phyloP scores from a whole-genome alignment of 2,888 invertebrate genomes.

The Diabrotica balteata region DNA sequence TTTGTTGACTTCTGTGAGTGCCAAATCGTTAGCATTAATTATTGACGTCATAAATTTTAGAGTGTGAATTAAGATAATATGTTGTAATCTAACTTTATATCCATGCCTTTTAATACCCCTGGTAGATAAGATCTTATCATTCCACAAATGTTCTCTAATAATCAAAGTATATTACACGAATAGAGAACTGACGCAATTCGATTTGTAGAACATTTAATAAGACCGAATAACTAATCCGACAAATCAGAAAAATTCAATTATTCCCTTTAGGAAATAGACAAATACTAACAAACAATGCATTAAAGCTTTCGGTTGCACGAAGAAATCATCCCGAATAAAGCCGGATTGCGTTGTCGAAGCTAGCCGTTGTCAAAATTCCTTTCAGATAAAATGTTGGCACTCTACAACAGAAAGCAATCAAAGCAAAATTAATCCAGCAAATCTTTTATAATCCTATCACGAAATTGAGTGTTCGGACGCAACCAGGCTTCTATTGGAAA shows the following conservation, averaged over 20 bases:
- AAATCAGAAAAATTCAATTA: slow-evolving; percentile 26
- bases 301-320: slow-evolving; percentile 24
- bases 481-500: not conserved
- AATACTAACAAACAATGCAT: slow-evolving; percentile 20
- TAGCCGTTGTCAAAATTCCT: slow-evolving; percentile 18
- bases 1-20: no score
- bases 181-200: not conserved
- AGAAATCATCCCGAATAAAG: slow-evolving; percentile 21
- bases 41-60: no score
- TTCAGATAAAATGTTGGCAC: not conserved
- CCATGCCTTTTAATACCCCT: no score
- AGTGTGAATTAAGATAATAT: no score
- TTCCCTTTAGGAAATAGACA: slow-evolving; percentile 18
- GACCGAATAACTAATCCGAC: slow-evolving; percentile 11
- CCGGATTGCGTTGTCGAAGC: slow-evolving; percentile 19
- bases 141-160: no score
- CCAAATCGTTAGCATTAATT: no score
- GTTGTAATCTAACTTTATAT: no score
- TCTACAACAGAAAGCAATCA: slow-evolving; percentile 30
- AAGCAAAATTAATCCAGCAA: slow-evolving; percentile 27
- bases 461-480: slow-evolving; percentile 12
- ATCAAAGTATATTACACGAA: no score
- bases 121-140: no score
- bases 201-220: slow-evolving; percentile 11
- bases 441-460: slow-evolving; percentile 29